phyloP scores from a whole-genome alignment of 2,888 invertebrate species.

The Eulithis prunata region DNA sequence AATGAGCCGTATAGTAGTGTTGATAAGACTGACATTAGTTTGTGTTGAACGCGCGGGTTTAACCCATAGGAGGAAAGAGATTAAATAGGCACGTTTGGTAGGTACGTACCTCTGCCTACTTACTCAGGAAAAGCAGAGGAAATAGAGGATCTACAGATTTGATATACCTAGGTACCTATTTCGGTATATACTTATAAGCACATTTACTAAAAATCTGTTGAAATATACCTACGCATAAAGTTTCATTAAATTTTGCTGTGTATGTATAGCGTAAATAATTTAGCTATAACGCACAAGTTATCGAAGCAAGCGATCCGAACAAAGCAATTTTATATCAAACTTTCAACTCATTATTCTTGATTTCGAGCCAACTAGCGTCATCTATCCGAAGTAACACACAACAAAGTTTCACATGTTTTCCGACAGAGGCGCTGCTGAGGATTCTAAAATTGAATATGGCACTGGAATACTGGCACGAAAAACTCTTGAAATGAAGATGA shows the following conservation, averaged over 20 bases:
- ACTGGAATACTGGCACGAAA: no score
- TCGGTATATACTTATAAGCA: no score
- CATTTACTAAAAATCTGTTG: no score
- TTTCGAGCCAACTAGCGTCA: constrained; percentile 29
- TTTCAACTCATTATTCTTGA: constrained; percentile 21
- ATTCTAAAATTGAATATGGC: constrained; percentile 9
- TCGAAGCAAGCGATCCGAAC: constrained; percentile 16
- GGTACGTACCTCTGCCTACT: no score
- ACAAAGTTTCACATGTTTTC: constrained; percentile 26
- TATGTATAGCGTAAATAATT: constrained; percentile 1
- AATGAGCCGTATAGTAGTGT: background rate
- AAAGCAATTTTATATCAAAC: constrained; percentile 24
- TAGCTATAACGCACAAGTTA: constrained; percentile 4
- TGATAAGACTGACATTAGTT: background rate
- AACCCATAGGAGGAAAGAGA: constrained; percentile 5
- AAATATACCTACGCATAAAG: background rate
- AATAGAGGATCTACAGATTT: no score
- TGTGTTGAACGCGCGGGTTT: background rate
- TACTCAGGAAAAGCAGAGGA: background rate
- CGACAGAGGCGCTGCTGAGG: constrained; percentile 22
- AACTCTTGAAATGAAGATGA: no score
- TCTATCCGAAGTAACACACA: constrained; percentile 20
- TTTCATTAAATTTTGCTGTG: background rate
- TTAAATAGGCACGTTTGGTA: background rate
- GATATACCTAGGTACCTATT: no score